Conservation (phyloP, 2,113 vertebrate genomes). For the Oncorhynchus masou region DNA sequence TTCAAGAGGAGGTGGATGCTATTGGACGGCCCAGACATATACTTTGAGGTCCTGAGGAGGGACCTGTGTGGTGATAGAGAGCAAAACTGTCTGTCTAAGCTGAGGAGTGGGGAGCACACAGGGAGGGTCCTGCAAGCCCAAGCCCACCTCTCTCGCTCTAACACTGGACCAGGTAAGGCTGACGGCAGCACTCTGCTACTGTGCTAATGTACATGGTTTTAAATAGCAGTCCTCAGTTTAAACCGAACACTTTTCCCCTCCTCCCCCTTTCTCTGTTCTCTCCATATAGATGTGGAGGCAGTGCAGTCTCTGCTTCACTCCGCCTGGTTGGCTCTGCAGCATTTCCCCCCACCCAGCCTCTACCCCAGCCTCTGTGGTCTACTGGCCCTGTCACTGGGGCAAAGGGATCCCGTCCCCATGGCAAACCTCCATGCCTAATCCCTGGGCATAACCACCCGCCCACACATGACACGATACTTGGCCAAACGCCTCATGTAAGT, state of each 20-base stretch:
- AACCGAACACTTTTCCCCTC: neutral
- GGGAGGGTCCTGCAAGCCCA: constrained; percentile 26
- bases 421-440: constrained; percentile 83
- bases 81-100: constrained; percentile 29
- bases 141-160: constrained; percentile 29
- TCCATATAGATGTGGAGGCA: constrained; percentile 70
- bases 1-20: constrained; percentile 51
- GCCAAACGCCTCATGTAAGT: constrained; percentile 79
- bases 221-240: neutral
- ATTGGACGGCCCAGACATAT: constrained; percentile 30
- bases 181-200: no score
- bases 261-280: neutral
- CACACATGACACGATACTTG: constrained; percentile 80
- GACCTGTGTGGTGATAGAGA: constrained; percentile 59
- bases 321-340: constrained; percentile 76
- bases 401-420: constrained; percentile 70
- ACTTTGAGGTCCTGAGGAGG: constrained; percentile 75
- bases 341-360: constrained; percentile 78
- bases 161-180: constrained; percentile 51
- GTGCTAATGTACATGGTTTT: neutral
- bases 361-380: constrained; percentile 79
- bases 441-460: constrained; percentile 79
- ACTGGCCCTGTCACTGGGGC: constrained; percentile 76
- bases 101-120: constrained; percentile 38
- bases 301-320: constrained; percentile 68